A percentile compares a stretch with the other conserved stretches of the same genome.
Conservation (phyloP, 2,888 invertebrate genomes). For the Tachina grossa region DNA sequence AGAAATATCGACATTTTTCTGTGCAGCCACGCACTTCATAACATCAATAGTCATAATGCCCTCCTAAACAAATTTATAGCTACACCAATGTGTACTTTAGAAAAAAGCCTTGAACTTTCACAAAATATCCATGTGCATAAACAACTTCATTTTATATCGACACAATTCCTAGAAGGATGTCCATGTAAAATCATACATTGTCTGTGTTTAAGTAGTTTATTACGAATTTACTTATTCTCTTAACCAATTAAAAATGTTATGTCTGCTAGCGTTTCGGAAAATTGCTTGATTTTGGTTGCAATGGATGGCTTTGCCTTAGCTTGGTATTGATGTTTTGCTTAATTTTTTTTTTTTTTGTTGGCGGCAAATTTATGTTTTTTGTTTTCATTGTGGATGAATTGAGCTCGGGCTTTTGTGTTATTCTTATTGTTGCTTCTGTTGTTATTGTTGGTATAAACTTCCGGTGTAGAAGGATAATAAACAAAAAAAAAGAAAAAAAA, state of each 20-base stretch:
- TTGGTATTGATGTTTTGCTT: neutral
- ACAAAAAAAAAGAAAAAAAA: conserved; percentile 59
- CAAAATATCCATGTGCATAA: neutral
- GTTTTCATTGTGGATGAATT: conserved; percentile 32
- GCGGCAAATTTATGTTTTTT: conserved; percentile 39
- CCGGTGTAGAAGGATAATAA: conserved; percentile 75
- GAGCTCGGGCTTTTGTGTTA: conserved; percentile 24
- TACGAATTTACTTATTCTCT: conserved; percentile 5
- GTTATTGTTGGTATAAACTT: conserved; percentile 69
- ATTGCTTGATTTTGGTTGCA: conserved; percentile 12
- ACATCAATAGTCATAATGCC: too few species aligned
- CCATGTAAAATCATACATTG: neutral
- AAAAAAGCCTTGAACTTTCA: too few species aligned
- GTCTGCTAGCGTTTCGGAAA: neutral
- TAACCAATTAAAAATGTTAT: conserved; percentile 28
- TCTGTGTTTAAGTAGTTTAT: neutral
- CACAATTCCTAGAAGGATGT: neutral
- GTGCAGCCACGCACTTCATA: too few species aligned
- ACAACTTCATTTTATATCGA: neutral
- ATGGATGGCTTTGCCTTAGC: conserved; percentile 15
- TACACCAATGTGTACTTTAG: too few species aligned
- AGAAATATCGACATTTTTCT: too few species aligned
- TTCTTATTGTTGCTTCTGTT: conserved; percentile 38
- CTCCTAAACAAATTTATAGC: too few species aligned
- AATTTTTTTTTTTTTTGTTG: conserved; percentile 20